Base-by-base conservation (phyloP, 2,797 vertebrate species). In the Sardinella longiceps region DNA sequence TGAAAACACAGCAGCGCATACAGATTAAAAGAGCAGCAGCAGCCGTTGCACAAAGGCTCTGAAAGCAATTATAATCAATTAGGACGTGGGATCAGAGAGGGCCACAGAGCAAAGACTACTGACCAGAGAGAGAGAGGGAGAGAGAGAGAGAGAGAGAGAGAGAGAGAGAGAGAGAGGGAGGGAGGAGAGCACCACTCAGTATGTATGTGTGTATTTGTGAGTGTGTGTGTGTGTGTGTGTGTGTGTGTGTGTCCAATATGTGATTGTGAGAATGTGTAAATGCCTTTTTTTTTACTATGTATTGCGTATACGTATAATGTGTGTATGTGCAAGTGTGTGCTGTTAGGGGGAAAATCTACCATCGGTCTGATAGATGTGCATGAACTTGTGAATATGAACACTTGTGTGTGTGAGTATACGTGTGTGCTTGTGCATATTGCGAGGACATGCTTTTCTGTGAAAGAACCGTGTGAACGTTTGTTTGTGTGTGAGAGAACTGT, bases 31-130 rank as follows among this genome's bases (percentile, higher is more conserved):
- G 10, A 60, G 11, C 63, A 66, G 63, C 53, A 30, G 85, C 81
- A 77, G 74, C 53, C 58, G 56, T n/a, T 39, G 30, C 15, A 43
- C 70, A 43, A 39, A 23, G 83, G 15, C 23, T 81, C 93, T 91
- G 90, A 92, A 81, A 80, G 86, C 87, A 89, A 83, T 87, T 86
- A 81, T 92, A 90, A 92, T 93, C 92, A 92, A 92, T 93, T 91
- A 91, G 91, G 86, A 87, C 86, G 86, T 84, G 25, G 74, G 51
- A 43, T 82, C 30, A 33, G 23, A 28, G 15, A 28, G 12, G 33
- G 33, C 80, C 53, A 28, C 46, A 83, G 66, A n/a, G 45, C 7
- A 50, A 7, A 66, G 60, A 15, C 23, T 33, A 45, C 20, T 20
- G 82, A 48, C n/a, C 82, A 30, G 20, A 60, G 30, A 39, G n/a